Base-by-base conservation (phyloP, 1,140 invertebrate species). In the Drosophila truncata region DNA sequence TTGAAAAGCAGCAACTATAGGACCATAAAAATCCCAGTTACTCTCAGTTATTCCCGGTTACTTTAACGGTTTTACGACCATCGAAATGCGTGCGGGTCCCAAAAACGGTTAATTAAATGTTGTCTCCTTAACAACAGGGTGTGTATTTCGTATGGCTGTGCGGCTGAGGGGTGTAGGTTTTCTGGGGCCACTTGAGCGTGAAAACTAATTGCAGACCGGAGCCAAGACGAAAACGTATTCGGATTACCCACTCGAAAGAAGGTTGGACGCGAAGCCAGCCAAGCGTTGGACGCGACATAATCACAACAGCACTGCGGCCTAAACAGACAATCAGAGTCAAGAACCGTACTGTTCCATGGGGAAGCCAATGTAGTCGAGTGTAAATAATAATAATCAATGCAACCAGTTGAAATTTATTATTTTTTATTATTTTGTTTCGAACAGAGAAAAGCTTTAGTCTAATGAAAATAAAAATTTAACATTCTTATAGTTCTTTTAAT, bases 231-330 rank as follows among this genome's bases (percentile, higher is more conserved):
- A 59, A 54, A 59, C 47, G 60, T 65, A 52, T 41, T 63, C 59
- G 60, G 50, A 64, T 64, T 49, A 76, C 42, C 41, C 46, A 50
- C 61, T 46, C 20, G 62, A 52, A 47, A 41, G 42, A 61, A 65
- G 67, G 66, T 70, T 70, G 78, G 64, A 65, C 46, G 25, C 58
- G 76, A n/a, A 82, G 57, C 60, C 78, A 86, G 54, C 78, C 78
- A 82, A 74, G 82, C 82, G 82, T 84, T 84, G 57, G 52, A 78
- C 58, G 69, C 81, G 81, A 78, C 82, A 81, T 62, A 85, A 82
- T 63, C 66, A 64, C 61, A 29, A 59, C 14, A 62, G 61, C 62
- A 66, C 47, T 16, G 7, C 23, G 37, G 27, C 5, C 16, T 18
- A 27, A 42, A 61, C 14, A 23, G 20, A 13, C 65, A 64, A 39